Conservation (phyloP, 2,888 invertebrate species). For the Oligia strigilis region DNA sequence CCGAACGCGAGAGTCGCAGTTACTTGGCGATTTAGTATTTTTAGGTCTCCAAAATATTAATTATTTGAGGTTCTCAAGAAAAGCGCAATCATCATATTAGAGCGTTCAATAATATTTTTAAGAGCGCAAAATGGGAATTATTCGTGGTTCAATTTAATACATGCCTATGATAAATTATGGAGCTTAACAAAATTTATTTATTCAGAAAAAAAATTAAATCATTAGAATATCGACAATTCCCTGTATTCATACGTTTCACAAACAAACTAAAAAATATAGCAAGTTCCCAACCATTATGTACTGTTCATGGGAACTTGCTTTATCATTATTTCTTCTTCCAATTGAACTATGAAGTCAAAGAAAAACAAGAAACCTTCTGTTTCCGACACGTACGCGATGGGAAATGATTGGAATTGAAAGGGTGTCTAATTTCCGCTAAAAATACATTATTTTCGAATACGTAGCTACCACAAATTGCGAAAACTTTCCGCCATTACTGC, state of each 20-base stretch:
- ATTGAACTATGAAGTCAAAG: constrained; percentile 23
- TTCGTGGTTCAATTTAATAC: background rate
- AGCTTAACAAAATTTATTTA: background rate
- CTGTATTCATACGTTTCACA: background rate
- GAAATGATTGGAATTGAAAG: constrained; percentile 67
- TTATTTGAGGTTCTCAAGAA: background rate
- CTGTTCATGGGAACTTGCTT: background rate
- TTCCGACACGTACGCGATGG: constrained; percentile 58
- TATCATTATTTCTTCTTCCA: constrained; percentile 18
- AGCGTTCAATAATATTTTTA: background rate
- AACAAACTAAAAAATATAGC: constrained; percentile 5
- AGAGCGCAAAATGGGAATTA: background rate
- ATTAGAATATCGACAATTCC: background rate
- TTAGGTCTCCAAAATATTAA: background rate
- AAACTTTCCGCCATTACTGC: constrained; percentile 80
- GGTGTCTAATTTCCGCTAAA: constrained; percentile 80
- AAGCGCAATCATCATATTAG: background rate
- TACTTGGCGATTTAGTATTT: too few species aligned
- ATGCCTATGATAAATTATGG: background rate
- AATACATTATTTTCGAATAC: constrained; percentile 77
- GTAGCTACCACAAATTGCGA: constrained; percentile 75
- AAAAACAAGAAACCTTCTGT: constrained; percentile 54
- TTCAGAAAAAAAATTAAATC: too few species aligned
- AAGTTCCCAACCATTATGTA: background rate
- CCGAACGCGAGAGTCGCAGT: too few species aligned